A percentile compares a stretch with the other conserved stretches of the same genome.
phyloP scores from a whole-genome alignment of 2,797 vertebrate species.

The Chelmon rostratus region DNA sequence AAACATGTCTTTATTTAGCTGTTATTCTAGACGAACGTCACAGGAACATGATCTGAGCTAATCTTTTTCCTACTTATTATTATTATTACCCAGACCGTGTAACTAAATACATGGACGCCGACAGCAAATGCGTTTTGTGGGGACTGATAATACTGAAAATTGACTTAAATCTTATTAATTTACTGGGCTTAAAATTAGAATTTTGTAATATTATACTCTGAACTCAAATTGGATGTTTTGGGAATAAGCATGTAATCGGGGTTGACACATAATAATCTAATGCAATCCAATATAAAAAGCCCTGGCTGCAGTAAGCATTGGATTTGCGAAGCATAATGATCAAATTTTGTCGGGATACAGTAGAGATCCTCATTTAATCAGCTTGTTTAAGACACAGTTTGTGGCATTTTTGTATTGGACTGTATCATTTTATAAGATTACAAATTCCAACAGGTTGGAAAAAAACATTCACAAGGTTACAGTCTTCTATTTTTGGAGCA shows the following conservation, averaged over 20 bases:
- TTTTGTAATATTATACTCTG: not conserved
- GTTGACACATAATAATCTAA: not conserved
- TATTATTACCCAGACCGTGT: not conserved
- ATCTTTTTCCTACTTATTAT: not conserved
- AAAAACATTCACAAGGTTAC: not conserved
- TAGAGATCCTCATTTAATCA: not conserved
- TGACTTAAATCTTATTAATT: not conserved
- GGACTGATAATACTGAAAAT: not conserved
- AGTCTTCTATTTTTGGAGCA: constrained; percentile 5
- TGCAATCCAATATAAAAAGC: not conserved
- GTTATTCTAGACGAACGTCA: not conserved
- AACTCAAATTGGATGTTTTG: constrained; percentile 13
- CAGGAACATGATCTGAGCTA: not conserved
- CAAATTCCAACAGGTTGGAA: not conserved
- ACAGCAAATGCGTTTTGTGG: not conserved
- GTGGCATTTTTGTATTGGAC: not conserved
- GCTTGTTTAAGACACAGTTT: not conserved
- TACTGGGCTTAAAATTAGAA: not conserved
- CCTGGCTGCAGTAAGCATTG: not conserved
- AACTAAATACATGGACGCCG: not conserved
- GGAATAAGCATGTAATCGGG: not conserved
- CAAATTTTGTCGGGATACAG: not conserved
- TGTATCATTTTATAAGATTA: not conserved
- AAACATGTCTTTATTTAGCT: not conserved
- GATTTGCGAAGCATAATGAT: constrained; percentile 3